Evolutionary conservation across 2,113 vertebrate species (phyloP).

Genomic region (Lagopus muta): DNA sequence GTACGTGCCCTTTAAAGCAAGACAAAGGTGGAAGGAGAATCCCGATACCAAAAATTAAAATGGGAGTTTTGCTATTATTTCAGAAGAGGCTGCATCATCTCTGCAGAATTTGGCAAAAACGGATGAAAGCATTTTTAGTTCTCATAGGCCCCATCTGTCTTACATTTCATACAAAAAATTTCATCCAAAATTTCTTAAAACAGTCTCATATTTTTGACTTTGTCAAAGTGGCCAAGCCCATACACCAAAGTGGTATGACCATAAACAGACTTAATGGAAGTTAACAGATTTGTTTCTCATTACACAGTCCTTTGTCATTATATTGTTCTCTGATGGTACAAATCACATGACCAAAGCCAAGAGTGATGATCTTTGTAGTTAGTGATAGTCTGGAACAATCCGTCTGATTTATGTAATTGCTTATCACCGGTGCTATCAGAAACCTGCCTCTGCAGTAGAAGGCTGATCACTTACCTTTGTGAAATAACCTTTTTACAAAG

Average conservation of each 20-base stretch:
- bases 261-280: background rate
- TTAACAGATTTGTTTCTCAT: background rate
- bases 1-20: background rate
- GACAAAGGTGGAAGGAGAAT: background rate
- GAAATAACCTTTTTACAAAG: conserved; percentile 5
- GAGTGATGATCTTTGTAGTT: background rate
- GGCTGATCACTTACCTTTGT: background rate
- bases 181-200: background rate
- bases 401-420: background rate
- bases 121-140: background rate
- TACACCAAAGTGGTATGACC: background rate
- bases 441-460: background rate
- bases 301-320: background rate
- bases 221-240: background rate
- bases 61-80: background rate
- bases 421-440: background rate
- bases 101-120: background rate
- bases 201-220: background rate
- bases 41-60: background rate
- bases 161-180: background rate
- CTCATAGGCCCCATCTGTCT: background rate
- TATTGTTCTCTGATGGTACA: background rate
- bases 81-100: background rate
- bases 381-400: background rate
- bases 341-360: background rate